Conservation (phyloP, 2,888 invertebrate genomes). For the Spodoptera exigua region DNA sequence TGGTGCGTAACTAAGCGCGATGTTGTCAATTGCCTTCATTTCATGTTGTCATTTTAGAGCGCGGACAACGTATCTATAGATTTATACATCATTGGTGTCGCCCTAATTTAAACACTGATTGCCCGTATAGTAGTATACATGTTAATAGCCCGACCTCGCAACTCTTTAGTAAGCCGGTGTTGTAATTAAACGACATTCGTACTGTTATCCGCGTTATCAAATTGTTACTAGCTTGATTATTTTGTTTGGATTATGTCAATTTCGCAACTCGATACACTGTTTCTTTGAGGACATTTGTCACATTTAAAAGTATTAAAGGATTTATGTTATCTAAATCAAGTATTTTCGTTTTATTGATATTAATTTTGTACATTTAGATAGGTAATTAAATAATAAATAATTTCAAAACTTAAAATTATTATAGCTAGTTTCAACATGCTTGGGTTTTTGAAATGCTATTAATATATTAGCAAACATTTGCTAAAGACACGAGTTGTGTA, state of each 20-base stretch:
- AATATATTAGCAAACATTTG: slow-evolving; percentile 8
- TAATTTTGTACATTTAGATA: not conserved
- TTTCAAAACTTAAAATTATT: slow-evolving; percentile 4
- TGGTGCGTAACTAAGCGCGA: no score
- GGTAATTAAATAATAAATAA: not conserved
- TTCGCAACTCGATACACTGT: slow-evolving; percentile 14
- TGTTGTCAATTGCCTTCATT: no score
- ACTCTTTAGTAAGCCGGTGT: slow-evolving; percentile 45
- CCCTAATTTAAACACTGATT: slow-evolving; percentile 46
- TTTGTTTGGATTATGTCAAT: slow-evolving; percentile 20
- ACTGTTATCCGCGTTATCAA: slow-evolving; percentile 39
- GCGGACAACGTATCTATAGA: no score
- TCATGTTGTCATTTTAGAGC: no score
- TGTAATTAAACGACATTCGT: slow-evolving; percentile 39
- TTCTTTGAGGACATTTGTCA: slow-evolving; percentile 7
- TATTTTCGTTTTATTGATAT: slow-evolving; percentile 5
- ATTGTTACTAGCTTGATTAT: slow-evolving; percentile 32
- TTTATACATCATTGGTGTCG: no score
- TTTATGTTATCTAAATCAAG: slow-evolving; percentile 25
- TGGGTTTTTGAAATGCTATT: slow-evolving; percentile 2
- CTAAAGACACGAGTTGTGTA: slow-evolving; percentile 22
- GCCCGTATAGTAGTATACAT: slow-evolving; percentile 20
- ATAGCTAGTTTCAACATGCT: not conserved
- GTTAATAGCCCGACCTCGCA: slow-evolving; percentile 45
- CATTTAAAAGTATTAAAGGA: slow-evolving; percentile 12